Conservation (phyloP, 2,888 invertebrate species). For the Orthosia cruda region DNA sequence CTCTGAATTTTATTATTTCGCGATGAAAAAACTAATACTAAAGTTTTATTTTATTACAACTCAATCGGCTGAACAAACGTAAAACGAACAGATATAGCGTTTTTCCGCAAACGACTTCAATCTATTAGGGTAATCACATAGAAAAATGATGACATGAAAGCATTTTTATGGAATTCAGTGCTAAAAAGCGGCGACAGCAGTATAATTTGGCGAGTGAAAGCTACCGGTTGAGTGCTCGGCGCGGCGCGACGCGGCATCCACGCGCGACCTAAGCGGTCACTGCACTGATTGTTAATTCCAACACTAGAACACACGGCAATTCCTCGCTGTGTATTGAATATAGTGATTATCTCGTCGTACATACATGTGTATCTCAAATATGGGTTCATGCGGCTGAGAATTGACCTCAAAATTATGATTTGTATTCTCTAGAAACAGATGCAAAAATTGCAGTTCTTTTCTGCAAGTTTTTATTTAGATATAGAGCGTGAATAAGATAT, state of each 20-base stretch:
- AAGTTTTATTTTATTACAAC: slow-evolving; percentile 10
- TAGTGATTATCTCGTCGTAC: slow-evolving; percentile 7
- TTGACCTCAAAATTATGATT: not conserved
- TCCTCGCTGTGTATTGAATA: slow-evolving; percentile 20
- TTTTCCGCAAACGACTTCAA: slow-evolving; percentile 52
- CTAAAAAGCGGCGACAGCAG: slow-evolving; percentile 59
- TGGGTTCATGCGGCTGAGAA: not conserved
- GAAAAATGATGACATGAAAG: slow-evolving; percentile 59
- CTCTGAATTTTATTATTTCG: slow-evolving; percentile 2
- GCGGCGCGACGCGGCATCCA: slow-evolving; percentile 5
- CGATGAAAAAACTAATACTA: not conserved
- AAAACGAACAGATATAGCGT: slow-evolving; percentile 31
- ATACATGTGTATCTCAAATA: slow-evolving; percentile 8
- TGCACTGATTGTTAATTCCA: slow-evolving; percentile 60
- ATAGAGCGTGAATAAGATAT: slow-evolving; percentile 13
- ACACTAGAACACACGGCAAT: slow-evolving; percentile 20
- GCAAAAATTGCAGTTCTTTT: not conserved
- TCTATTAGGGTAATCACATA: slow-evolving; percentile 50
- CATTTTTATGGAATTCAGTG: slow-evolving; percentile 55
- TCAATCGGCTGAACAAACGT: slow-evolving; percentile 16
- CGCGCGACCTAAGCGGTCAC: slow-evolving; percentile 36
- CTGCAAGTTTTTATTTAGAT: not conserved
- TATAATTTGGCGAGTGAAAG: slow-evolving; percentile 73
- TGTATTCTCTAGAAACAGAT: not conserved
- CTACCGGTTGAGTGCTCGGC: slow-evolving; percentile 64